These are phyloP conservation scores for Pangasius macronema DNA, from an alignment of 2,797 vertebrate species.

Conservation along the genomic window DNA sequence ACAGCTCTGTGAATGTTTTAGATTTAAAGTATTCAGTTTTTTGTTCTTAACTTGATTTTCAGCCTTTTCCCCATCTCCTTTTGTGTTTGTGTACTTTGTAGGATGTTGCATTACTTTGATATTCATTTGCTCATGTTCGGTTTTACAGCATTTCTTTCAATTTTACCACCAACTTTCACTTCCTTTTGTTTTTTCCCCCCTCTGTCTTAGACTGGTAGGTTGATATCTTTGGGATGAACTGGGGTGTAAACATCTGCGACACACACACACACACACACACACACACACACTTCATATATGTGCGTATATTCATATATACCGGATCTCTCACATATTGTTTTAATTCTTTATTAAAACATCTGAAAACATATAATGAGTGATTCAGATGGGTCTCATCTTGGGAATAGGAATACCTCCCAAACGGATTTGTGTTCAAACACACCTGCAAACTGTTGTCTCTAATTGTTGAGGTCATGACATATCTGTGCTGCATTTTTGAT, in stretches of 20 bases:
- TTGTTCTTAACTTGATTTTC: neutral
- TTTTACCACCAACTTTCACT: neutral
- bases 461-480: constrained; percentile 11
- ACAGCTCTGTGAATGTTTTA: constrained; percentile 23
- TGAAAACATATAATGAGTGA: constrained; percentile 50
- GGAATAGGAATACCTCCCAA: constrained; percentile 35
- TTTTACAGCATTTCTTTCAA: no score
- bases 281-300: neutral
- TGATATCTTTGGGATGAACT: neutral
- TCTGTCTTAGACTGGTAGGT: neutral
- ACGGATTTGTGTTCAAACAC: constrained; percentile 35
- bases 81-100: neutral
- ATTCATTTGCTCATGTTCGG: neutral
- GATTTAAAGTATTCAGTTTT: neutral
- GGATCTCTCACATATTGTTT: constrained; percentile 54
- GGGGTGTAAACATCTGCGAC: neutral
- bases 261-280: no score
- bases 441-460: constrained; percentile 43
- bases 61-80: neutral
- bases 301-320: neutral
- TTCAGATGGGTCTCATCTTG: constrained; percentile 64
- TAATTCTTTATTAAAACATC: constrained; percentile 58
- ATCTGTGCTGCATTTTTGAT: constrained; percentile 15
- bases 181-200: neutral
- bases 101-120: neutral